These are phyloP conservation scores for Ursus arctos DNA, from an alignment of 2,113 vertebrate species.

Conservation along the genomic window DNA sequence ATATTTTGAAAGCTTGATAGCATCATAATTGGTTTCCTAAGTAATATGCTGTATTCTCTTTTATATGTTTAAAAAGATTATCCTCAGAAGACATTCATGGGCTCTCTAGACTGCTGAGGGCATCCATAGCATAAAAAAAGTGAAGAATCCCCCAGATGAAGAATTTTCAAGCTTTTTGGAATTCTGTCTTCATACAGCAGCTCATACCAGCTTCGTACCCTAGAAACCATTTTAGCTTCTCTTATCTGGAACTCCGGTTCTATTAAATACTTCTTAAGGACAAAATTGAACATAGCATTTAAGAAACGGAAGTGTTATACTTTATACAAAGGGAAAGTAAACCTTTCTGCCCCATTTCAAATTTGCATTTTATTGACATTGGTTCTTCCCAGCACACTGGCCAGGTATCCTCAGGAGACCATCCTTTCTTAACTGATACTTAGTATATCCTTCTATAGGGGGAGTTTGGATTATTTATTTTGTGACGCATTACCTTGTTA, in stretches of 20 bases:
- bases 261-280: background rate
- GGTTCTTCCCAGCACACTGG: background rate
- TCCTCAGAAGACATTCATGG: background rate
- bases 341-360: background rate
- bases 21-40: background rate
- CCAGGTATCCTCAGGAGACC: background rate
- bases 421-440: background rate
- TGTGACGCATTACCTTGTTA: background rate
- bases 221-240: constrained; percentile 9
- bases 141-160: background rate
- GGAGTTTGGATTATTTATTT: background rate
- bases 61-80: background rate
- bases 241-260: constrained; percentile 28
- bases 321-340: constrained; percentile 31
- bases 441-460: background rate
- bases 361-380: background rate
- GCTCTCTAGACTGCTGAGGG: background rate
- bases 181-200: constrained; percentile 19
- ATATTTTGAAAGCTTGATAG: constrained; percentile 14
- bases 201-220: background rate
- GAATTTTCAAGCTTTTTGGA: background rate
- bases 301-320: background rate
- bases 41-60: background rate
- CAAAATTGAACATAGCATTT: background rate
- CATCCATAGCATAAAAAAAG: background rate